phyloP scores from a whole-genome alignment of 2,797 vertebrate genomes.

The Cryptoprocta ferox region DNA sequence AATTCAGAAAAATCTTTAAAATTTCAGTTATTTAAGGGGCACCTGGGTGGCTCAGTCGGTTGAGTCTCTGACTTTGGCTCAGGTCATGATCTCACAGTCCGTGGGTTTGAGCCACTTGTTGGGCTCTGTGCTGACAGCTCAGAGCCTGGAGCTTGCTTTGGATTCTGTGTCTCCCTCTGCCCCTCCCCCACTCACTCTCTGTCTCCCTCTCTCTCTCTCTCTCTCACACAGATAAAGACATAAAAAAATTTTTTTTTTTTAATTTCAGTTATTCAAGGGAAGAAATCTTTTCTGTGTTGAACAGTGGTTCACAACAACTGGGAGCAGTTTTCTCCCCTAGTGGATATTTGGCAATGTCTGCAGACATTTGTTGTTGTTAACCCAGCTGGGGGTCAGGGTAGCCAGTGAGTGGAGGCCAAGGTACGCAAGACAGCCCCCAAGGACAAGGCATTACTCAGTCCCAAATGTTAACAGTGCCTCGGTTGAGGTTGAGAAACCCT shows the following conservation, averaged over 20 bases:
- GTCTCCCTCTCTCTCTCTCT: no score
- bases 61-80: no score
- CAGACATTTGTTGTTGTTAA: background rate
- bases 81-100: no score
- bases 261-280: background rate
- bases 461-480: background rate
- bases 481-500: background rate
- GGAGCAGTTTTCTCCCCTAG: background rate
- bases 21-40: background rate
- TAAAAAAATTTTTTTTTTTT: no score
- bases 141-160: no score
- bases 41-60: no score
- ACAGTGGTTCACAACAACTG: background rate
- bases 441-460: background rate
- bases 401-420: background rate
- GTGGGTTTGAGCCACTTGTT: no score
- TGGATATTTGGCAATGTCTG: background rate
- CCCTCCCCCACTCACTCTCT: no score
- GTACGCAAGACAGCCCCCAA: accelerated
- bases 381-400: background rate
- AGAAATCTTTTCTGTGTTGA: background rate
- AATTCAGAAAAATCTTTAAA: slow-evolving; percentile 17
- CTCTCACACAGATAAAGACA: no score
- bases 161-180: no score
- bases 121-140: no score